Evolutionary conservation across 2,888 invertebrate species (phyloP), one percentile per base, ranked within the genome.

Genomic region (Drosophila subsilvestris): DNA sequence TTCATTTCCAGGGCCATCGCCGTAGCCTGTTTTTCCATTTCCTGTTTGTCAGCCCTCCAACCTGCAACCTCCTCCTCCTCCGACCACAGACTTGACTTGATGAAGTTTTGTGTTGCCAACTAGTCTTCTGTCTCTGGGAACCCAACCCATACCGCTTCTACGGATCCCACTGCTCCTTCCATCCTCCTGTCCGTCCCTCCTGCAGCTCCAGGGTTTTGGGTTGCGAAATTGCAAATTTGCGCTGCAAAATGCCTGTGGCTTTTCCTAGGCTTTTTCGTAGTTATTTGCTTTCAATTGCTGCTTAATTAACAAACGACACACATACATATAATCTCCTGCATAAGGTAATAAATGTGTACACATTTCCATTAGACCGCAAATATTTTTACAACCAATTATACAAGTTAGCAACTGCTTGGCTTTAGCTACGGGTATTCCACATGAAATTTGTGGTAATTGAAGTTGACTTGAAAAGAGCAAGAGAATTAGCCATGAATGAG

Each of bases 261-360:
- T 18, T 8, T 25, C 9, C 49, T 48, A 32, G 55, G 25, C 51
- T 56, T 51, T 45, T 20, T 42, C 48, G 8, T 29, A 57, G 56
- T 59, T 65, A 73, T 58, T 48, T 51, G 32, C 48, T 44, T 45
- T 18, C 44, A 61, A 74, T 54, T 59, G 42, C 44, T 56, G 32
- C 56, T 50, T 86, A 86, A 86, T 81, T 78, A 81, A 71, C 50
- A 50, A 57, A 58, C 45, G 17, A 54, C 32, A 22, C 4, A 4
- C 22, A 22, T 22, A 22, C 22, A 53, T 22, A 29, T 27, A 48
- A 18, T 22, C 12, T 9, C 7, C 17, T 6, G 12, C 8, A 12
- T 29, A 32, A 50, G 18, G 17, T 51, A 20, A 51, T 29, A 45
- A 27, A 56, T 18, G 27, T 14, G 14, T 17, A 37, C 37, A 37